Percentiles rank a stretch among this genome's conserved stretches.
These are phyloP conservation scores for Sipha flava DNA, from an alignment of 1,140 invertebrate species.

Conservation along the genomic window DNA sequence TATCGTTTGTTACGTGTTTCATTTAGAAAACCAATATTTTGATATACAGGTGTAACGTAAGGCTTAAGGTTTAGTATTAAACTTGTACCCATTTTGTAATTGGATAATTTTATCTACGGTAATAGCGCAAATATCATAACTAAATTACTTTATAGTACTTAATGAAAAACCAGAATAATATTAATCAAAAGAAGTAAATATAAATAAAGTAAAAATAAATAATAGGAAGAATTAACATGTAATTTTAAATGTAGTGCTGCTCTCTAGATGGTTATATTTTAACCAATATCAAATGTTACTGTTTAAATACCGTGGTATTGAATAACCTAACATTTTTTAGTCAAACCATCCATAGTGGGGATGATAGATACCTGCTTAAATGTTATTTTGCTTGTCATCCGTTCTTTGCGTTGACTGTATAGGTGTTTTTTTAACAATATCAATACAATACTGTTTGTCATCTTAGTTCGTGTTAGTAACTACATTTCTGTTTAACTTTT, in stretches of 20 bases:
- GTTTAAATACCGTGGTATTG: neutral
- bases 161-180: too few species aligned
- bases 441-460: neutral
- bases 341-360: neutral
- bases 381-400: slow-evolving; percentile 16
- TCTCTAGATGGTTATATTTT: neutral
- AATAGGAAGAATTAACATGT: too few species aligned
- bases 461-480: neutral
- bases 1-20: too few species aligned
- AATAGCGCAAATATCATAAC: too few species aligned
- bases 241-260: neutral
- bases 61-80: too few species aligned
- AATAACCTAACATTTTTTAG: slow-evolving; percentile 7
- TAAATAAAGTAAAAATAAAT: too few species aligned
- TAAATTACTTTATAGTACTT: too few species aligned
- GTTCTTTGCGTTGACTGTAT: neutral
- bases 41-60: too few species aligned
- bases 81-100: too few species aligned
- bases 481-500: neutral
- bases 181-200: too few species aligned
- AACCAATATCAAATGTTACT: neutral
- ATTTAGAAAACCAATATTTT: too few species aligned
- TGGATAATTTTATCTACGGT: too few species aligned
- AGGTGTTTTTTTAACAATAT: neutral
- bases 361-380: neutral